Evolutionary conservation across 1,140 invertebrate species (phyloP), one percentile per base, ranked within the genome.

Genomic region (Paracyclopina nana): DNA sequence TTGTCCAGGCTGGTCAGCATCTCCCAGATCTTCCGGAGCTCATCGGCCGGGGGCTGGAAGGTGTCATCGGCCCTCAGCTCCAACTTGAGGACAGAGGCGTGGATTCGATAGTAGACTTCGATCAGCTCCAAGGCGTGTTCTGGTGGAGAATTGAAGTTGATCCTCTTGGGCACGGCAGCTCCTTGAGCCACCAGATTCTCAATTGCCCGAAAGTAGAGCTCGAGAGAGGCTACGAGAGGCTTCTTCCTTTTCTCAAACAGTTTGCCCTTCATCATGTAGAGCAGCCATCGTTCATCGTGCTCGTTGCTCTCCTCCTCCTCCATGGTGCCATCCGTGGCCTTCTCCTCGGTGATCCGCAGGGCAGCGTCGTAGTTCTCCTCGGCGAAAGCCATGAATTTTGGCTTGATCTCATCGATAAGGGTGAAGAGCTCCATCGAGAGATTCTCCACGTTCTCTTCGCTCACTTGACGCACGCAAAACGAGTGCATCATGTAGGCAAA

Each of bases 251-350:
- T 91, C 61, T 90, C 83, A 0, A 76, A 70, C 41, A 90, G 78
- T 73, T 95, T 94, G 0, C 82, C 87, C 18, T 91, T 67, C 79
- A 92, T 88, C 59, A 91, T 92, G 60, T 85, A 80, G 59, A 82
- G 76, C 11, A 90, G 66, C 88, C 88, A 95, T 41, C 75, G 65
- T 60, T 87, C 83, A 59, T 85, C 80, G 27, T 73, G 69, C 12
- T 69, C 68, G 51, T 68, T 70, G 30, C 72, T 71, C n/a, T 65
- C 63, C 42, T 66, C 64, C 48, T 60, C 54, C 28, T 54, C 54
- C n/a, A n/a, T n/a, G 51, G 68, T 70, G 30, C 72, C 71, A n/a
- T 65, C 63, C 42, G 66, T 64, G 49, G 60, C 54, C 28, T 54
- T 54, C n/a, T n/a, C n/a, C n/a, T n/a, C n/a, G 9, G 56, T 51